These are phyloP conservation scores for Gymnoscopelus microlampas DNA, from an alignment of 2,797 vertebrate species.

Conservation along the genomic window DNA sequence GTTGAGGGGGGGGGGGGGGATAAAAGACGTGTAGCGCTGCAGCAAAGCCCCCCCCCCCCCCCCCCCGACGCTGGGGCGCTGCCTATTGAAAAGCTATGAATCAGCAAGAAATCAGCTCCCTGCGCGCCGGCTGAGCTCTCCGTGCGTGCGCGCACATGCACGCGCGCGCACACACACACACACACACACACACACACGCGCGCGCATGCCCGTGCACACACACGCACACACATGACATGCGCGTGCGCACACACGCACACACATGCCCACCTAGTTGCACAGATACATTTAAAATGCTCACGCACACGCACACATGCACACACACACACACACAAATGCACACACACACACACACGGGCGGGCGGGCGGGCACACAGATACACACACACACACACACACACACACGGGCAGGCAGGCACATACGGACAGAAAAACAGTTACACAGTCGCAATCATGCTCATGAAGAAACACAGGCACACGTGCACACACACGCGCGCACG, in stretches of 20 bases:
- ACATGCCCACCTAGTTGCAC: neutral
- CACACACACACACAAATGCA: slow-evolving; percentile 10
- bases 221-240: slow-evolving; percentile 9
- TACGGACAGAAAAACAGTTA: slow-evolving; percentile 31
- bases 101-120: slow-evolving; percentile 60
- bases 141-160: slow-evolving; percentile 9
- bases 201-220: slow-evolving; percentile 28
- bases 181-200: slow-evolving; percentile 34
- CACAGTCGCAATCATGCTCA: slow-evolving; percentile 15
- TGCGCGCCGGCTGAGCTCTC: neutral
- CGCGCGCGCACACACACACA: slow-evolving; percentile 4
- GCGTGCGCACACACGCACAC: neutral
- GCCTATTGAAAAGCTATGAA: slow-evolving; percentile 56
- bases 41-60: slow-evolving; percentile 37
- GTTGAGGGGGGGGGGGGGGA: neutral
- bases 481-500: slow-evolving; percentile 6
- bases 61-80: slow-evolving; percentile 27
- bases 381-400: slow-evolving; percentile 15
- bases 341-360: slow-evolving; percentile 8
- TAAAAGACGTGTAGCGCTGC: slow-evolving; percentile 27
- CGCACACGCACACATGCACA: slow-evolving; percentile 15
- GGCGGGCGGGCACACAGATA: slow-evolving; percentile 1
- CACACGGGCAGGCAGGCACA: slow-evolving; percentile 3
- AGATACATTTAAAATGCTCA: neutral
- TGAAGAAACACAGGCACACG: slow-evolving; percentile 13